Percentiles rank a stretch among this genome's conserved stretches.
phyloP scores from a whole-genome alignment of 1,140 invertebrate genomes.

The Caenorhabditis tropicalis region DNA sequence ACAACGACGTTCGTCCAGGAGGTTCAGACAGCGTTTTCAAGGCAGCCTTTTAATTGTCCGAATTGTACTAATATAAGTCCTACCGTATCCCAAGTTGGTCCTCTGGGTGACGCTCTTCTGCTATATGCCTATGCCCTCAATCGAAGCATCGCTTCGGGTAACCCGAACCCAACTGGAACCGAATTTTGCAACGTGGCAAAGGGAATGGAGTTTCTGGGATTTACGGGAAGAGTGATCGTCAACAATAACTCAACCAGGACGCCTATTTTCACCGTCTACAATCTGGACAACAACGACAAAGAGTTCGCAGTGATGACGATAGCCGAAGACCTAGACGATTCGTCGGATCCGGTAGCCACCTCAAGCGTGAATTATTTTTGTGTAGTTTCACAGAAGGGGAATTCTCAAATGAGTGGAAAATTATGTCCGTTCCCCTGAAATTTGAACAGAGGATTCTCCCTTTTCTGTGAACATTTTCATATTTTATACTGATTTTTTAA shows the following conservation, averaged over 20 bases:
- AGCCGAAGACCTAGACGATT: slow-evolving; percentile 12
- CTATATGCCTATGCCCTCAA: slow-evolving; percentile 38
- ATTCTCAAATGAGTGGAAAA: neutral
- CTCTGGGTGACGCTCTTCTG: slow-evolving; percentile 2
- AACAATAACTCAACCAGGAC: slow-evolving; percentile 45
- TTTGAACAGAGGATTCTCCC: neutral
- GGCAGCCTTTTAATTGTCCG: slow-evolving; percentile 27
- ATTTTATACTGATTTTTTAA: neutral
- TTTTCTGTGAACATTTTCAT: neutral
- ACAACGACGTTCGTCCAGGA: slow-evolving; percentile 17
- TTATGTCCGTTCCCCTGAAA: neutral
- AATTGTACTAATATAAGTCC: slow-evolving; percentile 52
- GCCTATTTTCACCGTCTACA: slow-evolving; percentile 32
- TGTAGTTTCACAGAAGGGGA: neutral
- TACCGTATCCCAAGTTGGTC: slow-evolving; percentile 44
- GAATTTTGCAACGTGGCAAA: neutral
- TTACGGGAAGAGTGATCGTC: slow-evolving; percentile 42
- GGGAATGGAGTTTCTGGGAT: slow-evolving; percentile 46
- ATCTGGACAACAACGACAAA: neutral
- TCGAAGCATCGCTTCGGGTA: slow-evolving; percentile 3
- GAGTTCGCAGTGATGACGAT: neutral
- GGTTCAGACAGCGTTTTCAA: slow-evolving; percentile 30
- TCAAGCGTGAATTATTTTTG: slow-evolving; percentile 40
- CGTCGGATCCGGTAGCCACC: slow-evolving; percentile 24
- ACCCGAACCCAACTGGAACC: neutral